Evolutionary conservation across 1,140 invertebrate species (phyloP).

Genomic region (Sesamia nonagrioides): DNA sequence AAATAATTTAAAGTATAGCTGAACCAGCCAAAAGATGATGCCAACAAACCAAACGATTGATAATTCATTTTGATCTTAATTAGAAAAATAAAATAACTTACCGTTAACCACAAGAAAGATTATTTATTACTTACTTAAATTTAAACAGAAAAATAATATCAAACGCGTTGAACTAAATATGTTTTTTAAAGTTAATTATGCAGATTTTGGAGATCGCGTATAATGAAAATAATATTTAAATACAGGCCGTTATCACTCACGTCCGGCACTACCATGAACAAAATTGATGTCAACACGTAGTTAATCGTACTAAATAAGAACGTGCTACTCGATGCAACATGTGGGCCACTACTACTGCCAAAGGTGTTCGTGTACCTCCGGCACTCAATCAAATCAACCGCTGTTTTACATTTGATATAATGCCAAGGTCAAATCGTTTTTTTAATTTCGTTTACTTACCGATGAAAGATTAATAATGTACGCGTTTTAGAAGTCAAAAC

Average conservation of each 20-base stretch:
- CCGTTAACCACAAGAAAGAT: no score
- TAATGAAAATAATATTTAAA: neutral
- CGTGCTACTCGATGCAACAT: constrained; percentile 7
- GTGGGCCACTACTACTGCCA: constrained; percentile 1
- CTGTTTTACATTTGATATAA: constrained; percentile 44
- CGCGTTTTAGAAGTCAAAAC: constrained; percentile 9
- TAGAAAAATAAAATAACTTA: no score
- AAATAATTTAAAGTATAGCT: no score
- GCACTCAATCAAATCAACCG: constrained; percentile 46
- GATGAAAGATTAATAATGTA: constrained; percentile 10
- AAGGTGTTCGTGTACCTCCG: constrained; percentile 14
- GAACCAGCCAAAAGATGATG: no score
- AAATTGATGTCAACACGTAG: neutral
- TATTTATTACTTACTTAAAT: neutral
- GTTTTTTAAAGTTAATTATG: neutral
- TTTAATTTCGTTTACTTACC: constrained; percentile 36
- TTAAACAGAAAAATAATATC: neutral
- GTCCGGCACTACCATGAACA: neutral
- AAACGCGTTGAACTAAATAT: neutral
- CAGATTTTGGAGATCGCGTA: neutral
- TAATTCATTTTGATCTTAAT: no score
- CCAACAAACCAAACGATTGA: no score
- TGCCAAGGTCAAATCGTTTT: constrained; percentile 39
- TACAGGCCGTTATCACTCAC: neutral
- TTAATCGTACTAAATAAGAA: neutral